A percentile compares a stretch with the other conserved stretches of the same genome.
These are phyloP conservation scores for Drosophila falleni DNA, from an alignment of 2,888 invertebrate genomes.

Conservation along the genomic window DNA sequence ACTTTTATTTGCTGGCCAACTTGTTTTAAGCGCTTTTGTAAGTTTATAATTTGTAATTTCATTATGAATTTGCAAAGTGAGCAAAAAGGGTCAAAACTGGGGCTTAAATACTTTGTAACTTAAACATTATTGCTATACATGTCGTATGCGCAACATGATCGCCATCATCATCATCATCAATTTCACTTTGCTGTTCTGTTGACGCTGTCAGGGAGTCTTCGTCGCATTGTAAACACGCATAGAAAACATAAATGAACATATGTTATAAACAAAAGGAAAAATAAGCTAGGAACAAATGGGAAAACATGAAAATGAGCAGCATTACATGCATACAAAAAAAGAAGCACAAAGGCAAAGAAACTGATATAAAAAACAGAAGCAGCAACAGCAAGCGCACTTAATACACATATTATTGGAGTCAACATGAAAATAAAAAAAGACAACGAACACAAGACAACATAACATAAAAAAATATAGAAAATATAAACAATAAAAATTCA, in stretches of 20 bases:
- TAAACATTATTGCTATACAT: constrained; percentile 48
- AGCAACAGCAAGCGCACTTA: constrained; percentile 43
- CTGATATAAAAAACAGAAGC: constrained; percentile 19
- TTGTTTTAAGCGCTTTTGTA: constrained; percentile 45
- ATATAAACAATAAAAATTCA: constrained; percentile 64
- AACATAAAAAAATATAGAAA: constrained; percentile 40
- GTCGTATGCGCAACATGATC: constrained; percentile 38
- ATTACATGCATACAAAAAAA: constrained; percentile 34
- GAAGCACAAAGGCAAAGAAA: constrained; percentile 25
- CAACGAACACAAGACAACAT: constrained; percentile 40
- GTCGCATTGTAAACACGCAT: constrained; percentile 57
- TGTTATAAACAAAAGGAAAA: constrained; percentile 34
- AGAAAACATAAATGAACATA: constrained; percentile 57
- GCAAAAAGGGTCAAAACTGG: constrained; percentile 22
- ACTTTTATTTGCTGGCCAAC: constrained; percentile 38
- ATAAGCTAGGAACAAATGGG: constrained; percentile 27
- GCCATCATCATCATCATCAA: constrained; percentile 45
- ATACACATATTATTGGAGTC: constrained; percentile 58
- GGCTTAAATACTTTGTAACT: constrained; percentile 17
- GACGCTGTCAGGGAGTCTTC: constrained; percentile 57
- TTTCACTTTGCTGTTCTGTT: constrained; percentile 42
- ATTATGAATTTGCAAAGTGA: constrained; percentile 24
- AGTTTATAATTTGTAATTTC: constrained; percentile 51
- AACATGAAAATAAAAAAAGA: constrained; percentile 48
- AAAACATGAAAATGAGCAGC: constrained; percentile 47